Conservation (phyloP, 2,888 invertebrate species). For the Phorcus lineatus region DNA sequence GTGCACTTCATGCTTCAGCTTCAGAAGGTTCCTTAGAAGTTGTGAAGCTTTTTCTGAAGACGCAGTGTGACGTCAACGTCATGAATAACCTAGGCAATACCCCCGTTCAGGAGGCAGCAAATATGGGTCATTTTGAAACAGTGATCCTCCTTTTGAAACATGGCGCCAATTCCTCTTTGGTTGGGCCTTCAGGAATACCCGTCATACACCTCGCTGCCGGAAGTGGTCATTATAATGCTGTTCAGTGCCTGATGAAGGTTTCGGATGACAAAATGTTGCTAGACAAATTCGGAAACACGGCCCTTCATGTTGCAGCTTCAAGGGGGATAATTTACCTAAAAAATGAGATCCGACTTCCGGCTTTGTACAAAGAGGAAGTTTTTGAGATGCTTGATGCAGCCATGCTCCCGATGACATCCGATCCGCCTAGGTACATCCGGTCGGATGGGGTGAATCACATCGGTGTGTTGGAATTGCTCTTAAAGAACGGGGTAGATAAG, state of each 20-base stretch:
- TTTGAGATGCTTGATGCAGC: slow-evolving; percentile 25
- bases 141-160: slow-evolving; percentile 22
- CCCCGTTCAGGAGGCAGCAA: slow-evolving; percentile 37
- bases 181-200: background rate
- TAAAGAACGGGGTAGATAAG: slow-evolving; percentile 10
- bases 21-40: slow-evolving; percentile 16
- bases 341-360: slow-evolving; percentile 32
- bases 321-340: slow-evolving; percentile 35
- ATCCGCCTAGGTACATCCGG: background rate
- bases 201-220: slow-evolving; percentile 43
- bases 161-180: slow-evolving; percentile 15
- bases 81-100: slow-evolving; percentile 21
- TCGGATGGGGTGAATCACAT: slow-evolving; percentile 23
- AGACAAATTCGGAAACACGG: slow-evolving; percentile 35
- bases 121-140: slow-evolving; percentile 28
- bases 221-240: slow-evolving; percentile 33
- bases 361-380: slow-evolving; percentile 26
- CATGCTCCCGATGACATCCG: slow-evolving; percentile 1
- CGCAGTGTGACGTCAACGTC: slow-evolving; percentile 29
- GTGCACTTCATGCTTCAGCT: slow-evolving; percentile 36
- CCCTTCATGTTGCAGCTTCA: slow-evolving; percentile 41
- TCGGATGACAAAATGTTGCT: slow-evolving; percentile 16
- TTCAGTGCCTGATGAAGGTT: slow-evolving; percentile 25
- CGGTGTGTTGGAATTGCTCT: slow-evolving; percentile 23
- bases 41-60: slow-evolving; percentile 22